A percentile compares a stretch with the other conserved stretches of the same genome.
Conservation (phyloP, 1,140 invertebrate genomes). For the Drosophila bipectinata region DNA sequence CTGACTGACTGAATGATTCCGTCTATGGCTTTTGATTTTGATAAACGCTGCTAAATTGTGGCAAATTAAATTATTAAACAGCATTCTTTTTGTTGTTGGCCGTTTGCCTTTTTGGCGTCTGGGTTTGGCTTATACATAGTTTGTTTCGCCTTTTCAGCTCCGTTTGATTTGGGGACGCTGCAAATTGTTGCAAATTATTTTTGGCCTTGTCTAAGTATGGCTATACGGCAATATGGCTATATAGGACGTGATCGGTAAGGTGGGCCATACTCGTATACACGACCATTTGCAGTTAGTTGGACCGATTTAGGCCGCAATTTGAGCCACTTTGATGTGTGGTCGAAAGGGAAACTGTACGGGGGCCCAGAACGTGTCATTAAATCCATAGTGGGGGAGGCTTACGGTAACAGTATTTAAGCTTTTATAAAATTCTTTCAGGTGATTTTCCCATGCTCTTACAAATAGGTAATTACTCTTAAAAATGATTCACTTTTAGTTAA, state of each 20-base stretch:
- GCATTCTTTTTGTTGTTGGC: conserved; percentile 63
- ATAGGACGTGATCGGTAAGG: conserved; percentile 44
- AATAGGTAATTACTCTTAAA: neutral
- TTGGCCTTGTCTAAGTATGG: conserved; percentile 80
- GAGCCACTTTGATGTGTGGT: conserved; percentile 64
- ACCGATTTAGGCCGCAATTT: conserved; percentile 54
- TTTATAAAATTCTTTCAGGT: neutral
- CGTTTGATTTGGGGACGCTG: conserved; percentile 50
- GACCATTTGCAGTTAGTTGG: conserved; percentile 34
- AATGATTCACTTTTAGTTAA: neutral
- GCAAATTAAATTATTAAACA: conserved; percentile 83
- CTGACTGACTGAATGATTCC: conserved; percentile 54
- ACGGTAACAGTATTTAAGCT: conserved; percentile 18
- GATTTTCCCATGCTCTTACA: neutral
- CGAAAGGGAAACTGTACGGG: conserved; percentile 34
- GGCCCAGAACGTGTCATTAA: conserved; percentile 46
- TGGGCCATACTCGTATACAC: conserved; percentile 41
- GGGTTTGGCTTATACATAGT: conserved; percentile 19
- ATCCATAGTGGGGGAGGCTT: conserved; percentile 32
- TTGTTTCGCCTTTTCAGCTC: conserved; percentile 16
- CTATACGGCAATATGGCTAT: conserved; percentile 36
- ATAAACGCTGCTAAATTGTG: conserved; percentile 83
- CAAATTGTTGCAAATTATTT: conserved; percentile 80
- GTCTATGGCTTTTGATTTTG: conserved; percentile 73
- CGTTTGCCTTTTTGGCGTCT: conserved; percentile 43